Conservation (phyloP, 2,888 invertebrate genomes). For the Parasteatoda lunata region DNA sequence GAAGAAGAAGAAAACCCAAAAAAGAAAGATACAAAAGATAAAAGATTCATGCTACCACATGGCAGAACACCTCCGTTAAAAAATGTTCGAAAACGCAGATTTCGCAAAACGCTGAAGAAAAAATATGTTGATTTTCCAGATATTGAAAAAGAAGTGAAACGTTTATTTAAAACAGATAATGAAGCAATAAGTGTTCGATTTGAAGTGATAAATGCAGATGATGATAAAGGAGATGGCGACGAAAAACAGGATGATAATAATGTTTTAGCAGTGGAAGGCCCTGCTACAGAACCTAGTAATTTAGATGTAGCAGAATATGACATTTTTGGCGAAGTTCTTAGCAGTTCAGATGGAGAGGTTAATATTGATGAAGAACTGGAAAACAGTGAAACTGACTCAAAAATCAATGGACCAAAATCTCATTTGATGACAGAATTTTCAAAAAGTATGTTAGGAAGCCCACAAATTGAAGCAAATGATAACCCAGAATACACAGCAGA, state of each 20-base stretch:
- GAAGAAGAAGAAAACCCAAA: slow-evolving; percentile 78
- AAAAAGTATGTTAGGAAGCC: slow-evolving; percentile 78
- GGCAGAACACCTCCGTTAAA: slow-evolving; percentile 97
- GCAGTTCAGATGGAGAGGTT: slow-evolving; percentile 81
- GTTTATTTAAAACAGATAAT: slow-evolving; percentile 89
- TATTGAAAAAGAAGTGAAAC: slow-evolving; percentile 97
- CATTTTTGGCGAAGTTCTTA: slow-evolving; percentile 93
- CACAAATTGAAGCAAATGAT: slow-evolving; percentile 40
- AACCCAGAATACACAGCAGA: slow-evolving; percentile 47
- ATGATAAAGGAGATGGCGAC: slow-evolving; percentile 79
- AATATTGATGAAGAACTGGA: slow-evolving; percentile 75
- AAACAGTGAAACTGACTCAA: slow-evolving; percentile 23
- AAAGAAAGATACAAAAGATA: slow-evolving; percentile 88
- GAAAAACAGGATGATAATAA: slow-evolving; percentile 28
- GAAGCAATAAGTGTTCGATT: slow-evolving; percentile 91
- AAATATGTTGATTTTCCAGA: slow-evolving; percentile 98
- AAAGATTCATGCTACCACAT: slow-evolving; percentile 95
- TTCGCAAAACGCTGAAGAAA: slow-evolving; percentile 95
- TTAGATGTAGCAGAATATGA: slow-evolving; percentile 81
- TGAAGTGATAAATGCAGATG: slow-evolving; percentile 92
- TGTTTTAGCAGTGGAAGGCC: slow-evolving; percentile 23
- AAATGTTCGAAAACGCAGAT: slow-evolving; percentile 92
- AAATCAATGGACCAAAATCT: slow-evolving; percentile 11
- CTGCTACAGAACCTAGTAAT: slow-evolving; percentile 63
- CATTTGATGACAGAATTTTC: slow-evolving; percentile 71